Evolutionary conservation across 2,888 invertebrate genomes (phyloP), one percentile per base, ranked within the genome.

Genomic region (Nysson spinosus): DNA sequence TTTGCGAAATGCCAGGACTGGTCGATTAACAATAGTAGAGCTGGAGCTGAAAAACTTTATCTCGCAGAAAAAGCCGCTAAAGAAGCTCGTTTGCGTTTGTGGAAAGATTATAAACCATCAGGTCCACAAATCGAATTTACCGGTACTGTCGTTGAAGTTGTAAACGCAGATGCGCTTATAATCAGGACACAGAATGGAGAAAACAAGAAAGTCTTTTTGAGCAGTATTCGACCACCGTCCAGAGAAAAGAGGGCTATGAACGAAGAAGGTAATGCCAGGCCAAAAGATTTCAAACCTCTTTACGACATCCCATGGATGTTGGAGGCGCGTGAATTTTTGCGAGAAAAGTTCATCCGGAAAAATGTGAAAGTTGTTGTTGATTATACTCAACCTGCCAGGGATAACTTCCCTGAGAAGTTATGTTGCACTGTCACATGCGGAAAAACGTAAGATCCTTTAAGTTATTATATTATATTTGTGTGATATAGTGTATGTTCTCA

Each of bases 271-370:
- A 88, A 89, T n/a, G 88, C 91, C 9, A 90, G 93, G 65, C 90
- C 92, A 2, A 94, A 94, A 87, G 93, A 92, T 65, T 95, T 92
- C 86, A 93, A 96, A 79, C 97, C 98, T 0, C 90, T 99, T 0
- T 99, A 99, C 86, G 99, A 99, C 85, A 95, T 99, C 83, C 99
- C 99, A 1, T 97, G 95, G 92, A 96, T 99, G 96, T 98, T 95
- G 86, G 99, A 99, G 87, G 98, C 98, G 0, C 92, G 99, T 49
- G 99, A 99, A 88, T 99, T 95, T 85, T 89, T 99, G 28, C 91
- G 99, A 35, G 98, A 98, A 85, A 97, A 97, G 84, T 89, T 99
- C 9, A 93, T 99, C 80, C 97, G 98, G 44, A 99, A 99, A 87
- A 96, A 94, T 87, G 96, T 98, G 0, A 94, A 93, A 78, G 95